These are phyloP conservation scores for Bombylius major DNA, from an alignment of 2,888 invertebrate genomes.

Conservation along the genomic window DNA sequence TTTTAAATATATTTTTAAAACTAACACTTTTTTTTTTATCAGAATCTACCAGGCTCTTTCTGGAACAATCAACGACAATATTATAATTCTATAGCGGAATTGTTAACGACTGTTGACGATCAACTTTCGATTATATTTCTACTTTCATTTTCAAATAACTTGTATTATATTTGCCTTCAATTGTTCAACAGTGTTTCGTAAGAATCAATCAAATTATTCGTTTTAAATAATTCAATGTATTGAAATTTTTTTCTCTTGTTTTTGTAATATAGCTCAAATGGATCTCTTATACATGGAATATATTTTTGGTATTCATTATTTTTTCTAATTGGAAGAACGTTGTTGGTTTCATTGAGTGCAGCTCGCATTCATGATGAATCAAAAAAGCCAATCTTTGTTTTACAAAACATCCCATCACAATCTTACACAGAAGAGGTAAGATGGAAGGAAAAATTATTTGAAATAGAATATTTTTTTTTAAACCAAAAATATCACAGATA, in stretches of 20 bases:
- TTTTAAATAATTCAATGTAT: too few relatives aligned
- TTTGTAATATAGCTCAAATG: conserved; percentile 25
- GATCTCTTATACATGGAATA: conserved; percentile 29
- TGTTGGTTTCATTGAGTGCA: conserved; percentile 38
- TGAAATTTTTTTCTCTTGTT: too few relatives aligned
- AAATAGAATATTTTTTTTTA: too few relatives aligned
- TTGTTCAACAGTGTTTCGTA: conserved; percentile 54
- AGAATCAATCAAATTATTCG: conserved; percentile 18
- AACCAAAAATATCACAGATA: too few relatives aligned
- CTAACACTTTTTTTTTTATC: conserved; percentile 12
- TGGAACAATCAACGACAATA: conserved; percentile 52
- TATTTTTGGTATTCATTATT: conserved; percentile 41
- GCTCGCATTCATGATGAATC: conserved; percentile 40
- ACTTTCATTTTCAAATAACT: conserved; percentile 51
- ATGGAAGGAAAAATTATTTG: too few relatives aligned
- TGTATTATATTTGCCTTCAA: conserved; percentile 58
- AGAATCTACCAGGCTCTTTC: conserved; percentile 46
- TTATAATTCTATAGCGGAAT: conserved; percentile 45
- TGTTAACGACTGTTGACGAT: conserved; percentile 45
- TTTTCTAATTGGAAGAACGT: conserved; percentile 37
- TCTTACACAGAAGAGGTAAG: conserved; percentile 38
- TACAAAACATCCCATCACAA: conserved; percentile 37
- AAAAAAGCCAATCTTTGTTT: conserved; percentile 33
- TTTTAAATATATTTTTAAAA: background rate
- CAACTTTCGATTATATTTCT: conserved; percentile 46